Conservation (phyloP, 2,797 vertebrate species). For the Gymnodraco acuticeps region DNA sequence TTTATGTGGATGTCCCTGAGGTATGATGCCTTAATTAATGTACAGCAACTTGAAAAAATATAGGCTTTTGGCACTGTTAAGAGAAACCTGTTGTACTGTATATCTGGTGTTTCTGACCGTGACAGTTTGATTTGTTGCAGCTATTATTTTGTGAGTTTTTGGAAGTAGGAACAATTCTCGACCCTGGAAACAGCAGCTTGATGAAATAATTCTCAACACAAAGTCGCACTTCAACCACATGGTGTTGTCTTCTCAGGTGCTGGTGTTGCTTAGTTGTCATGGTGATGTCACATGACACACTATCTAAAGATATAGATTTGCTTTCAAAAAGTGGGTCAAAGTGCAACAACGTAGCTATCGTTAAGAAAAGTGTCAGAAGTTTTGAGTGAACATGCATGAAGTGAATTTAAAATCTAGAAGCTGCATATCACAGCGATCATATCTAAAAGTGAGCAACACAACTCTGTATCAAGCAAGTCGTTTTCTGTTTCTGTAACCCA, state of each 20-base stretch:
- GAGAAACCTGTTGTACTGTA: neutral
- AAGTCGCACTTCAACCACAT: neutral
- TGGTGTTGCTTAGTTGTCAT: neutral
- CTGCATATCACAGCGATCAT: neutral
- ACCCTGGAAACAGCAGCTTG: neutral
- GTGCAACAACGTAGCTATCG: neutral
- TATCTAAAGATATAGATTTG: neutral
- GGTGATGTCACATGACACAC: slow-evolving; percentile 1
- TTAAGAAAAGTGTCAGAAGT: neutral
- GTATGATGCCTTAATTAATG: slow-evolving; percentile 32
- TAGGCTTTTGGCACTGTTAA: slow-evolving; percentile 1
- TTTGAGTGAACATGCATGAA: neutral
- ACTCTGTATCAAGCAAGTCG: neutral
- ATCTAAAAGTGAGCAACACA: neutral
- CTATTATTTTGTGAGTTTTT: neutral
- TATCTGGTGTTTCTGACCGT: neutral
- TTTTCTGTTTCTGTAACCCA: slow-evolving; percentile 28
- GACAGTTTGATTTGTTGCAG: slow-evolving; percentile 1
- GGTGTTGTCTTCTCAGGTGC: neutral
- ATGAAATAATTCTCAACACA: neutral
- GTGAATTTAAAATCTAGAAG: neutral
- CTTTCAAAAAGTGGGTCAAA: neutral
- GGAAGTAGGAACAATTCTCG: neutral
- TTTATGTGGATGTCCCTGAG: slow-evolving; percentile 37
- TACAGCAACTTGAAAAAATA: slow-evolving; percentile 20